A percentile compares a stretch with the other conserved stretches of the same genome.
Evolutionary conservation across 2,888 invertebrate species (phyloP).

Genomic region (Ophonus ardosiacus): DNA sequence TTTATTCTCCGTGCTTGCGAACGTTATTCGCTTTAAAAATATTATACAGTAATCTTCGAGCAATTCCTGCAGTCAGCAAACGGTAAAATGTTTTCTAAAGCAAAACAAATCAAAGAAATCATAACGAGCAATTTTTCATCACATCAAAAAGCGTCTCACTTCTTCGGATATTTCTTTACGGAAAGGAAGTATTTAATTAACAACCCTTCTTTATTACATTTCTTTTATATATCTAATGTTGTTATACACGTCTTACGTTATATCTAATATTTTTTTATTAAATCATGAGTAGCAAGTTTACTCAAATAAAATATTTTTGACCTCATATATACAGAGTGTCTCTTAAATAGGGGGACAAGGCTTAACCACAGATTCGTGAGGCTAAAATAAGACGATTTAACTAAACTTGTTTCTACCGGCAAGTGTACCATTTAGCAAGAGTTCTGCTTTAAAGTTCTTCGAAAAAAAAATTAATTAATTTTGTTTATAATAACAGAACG

Average conservation of each 20-base stretch:
- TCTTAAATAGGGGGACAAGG: too few relatives aligned
- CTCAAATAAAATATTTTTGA: not conserved
- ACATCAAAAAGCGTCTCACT: not conserved
- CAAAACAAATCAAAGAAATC: slow-evolving; percentile 3
- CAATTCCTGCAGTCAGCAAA: not conserved
- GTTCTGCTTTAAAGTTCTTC: too few relatives aligned
- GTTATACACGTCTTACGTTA: not conserved
- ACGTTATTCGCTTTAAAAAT: not conserved
- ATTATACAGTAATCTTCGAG: not conserved
- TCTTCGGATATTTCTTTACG: not conserved
- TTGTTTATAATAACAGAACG: too few relatives aligned
- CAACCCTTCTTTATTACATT: slow-evolving; percentile 8
- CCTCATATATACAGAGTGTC: too few relatives aligned
- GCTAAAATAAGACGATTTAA: too few relatives aligned
- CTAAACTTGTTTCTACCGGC: too few relatives aligned
- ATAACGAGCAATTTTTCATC: slow-evolving; percentile 19
- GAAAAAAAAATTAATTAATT: too few relatives aligned
- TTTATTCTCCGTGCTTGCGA: not conserved
- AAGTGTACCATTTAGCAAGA: too few relatives aligned
- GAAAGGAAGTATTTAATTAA: not conserved
- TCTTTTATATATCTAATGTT: not conserved
- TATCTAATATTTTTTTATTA: slow-evolving; percentile 6
- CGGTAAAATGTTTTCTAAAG: not conserved
- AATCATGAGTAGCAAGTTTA: not conserved
- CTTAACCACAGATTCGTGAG: too few relatives aligned